Evolutionary conservation across 2,888 invertebrate genomes (phyloP).

Genomic region (Meganola albula): DNA sequence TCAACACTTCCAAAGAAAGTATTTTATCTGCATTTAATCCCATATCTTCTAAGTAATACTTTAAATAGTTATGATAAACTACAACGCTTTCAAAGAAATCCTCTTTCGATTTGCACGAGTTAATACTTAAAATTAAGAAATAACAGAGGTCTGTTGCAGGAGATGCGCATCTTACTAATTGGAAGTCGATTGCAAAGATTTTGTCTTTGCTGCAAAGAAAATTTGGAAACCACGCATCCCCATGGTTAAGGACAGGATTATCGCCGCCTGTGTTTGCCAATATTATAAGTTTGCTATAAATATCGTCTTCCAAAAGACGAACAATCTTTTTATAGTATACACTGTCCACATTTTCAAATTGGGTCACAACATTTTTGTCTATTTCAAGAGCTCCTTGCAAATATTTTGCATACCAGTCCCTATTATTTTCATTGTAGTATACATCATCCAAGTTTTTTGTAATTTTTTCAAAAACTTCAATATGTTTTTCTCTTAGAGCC

Average conservation of each 20-base stretch:
- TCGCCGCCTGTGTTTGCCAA: slow-evolving; percentile 27
- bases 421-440: slow-evolving; percentile 39
- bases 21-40: slow-evolving; percentile 31
- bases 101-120: slow-evolving; percentile 27
- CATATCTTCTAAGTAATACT: slow-evolving; percentile 44
- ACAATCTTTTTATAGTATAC: slow-evolving; percentile 42
- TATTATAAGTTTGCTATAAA: slow-evolving; percentile 36
- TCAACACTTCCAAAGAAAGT: slow-evolving; percentile 33
- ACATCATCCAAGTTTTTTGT: slow-evolving; percentile 33
- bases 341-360: slow-evolving; percentile 36
- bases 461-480: slow-evolving; percentile 34
- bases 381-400: slow-evolving; percentile 37
- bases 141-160: slow-evolving; percentile 40
- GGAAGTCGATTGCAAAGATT: slow-evolving; percentile 45
- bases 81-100: slow-evolving; percentile 38
- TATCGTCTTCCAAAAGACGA: slow-evolving; percentile 30
- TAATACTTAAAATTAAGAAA: slow-evolving; percentile 35
- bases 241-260: slow-evolving; percentile 42
- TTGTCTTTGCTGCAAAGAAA: slow-evolving; percentile 38
- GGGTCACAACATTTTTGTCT: slow-evolving; percentile 32
- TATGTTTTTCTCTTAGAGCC: slow-evolving; percentile 34
- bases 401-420: slow-evolving; percentile 39
- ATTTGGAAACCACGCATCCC: slow-evolving; percentile 50
- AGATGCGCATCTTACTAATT: slow-evolving; percentile 41
- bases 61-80: slow-evolving; percentile 35